These are phyloP conservation scores for Blastobasis adustella DNA, from an alignment of 2,888 invertebrate species.

Conservation along the genomic window DNA sequence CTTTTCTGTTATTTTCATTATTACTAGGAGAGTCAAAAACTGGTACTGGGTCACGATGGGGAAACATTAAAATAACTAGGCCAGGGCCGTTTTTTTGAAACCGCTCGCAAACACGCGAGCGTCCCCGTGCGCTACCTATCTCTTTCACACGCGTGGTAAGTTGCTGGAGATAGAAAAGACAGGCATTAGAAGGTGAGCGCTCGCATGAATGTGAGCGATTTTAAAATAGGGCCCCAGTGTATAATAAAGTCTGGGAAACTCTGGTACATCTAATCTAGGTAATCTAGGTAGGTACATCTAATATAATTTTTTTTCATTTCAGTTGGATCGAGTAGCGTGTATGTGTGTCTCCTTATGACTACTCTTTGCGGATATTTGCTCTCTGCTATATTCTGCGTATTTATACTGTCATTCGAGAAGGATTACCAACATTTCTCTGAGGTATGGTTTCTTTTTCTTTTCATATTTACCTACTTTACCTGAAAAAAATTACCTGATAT, in stretches of 20 bases:
- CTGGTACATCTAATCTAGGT: too few relatives aligned
- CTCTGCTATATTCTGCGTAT: constrained; percentile 59
- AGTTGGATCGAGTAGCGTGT: constrained; percentile 50
- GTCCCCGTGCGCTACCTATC: too few relatives aligned
- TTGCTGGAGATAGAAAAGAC: too few relatives aligned
- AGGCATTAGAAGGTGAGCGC: too few relatives aligned
- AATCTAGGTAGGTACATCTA: too few relatives aligned
- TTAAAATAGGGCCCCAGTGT: too few relatives aligned
- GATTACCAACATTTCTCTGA: constrained; percentile 64
- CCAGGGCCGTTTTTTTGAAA: too few relatives aligned
- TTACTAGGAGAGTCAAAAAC: not conserved
- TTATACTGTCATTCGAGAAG: constrained; percentile 61
- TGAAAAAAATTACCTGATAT: not conserved
- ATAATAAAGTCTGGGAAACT: too few relatives aligned
- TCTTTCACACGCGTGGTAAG: too few relatives aligned
- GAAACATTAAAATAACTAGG: too few relatives aligned
- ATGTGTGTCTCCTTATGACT: constrained; percentile 51
- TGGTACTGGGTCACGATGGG: not conserved
- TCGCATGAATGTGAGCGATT: too few relatives aligned
- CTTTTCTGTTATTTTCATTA: not conserved
- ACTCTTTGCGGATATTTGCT: constrained; percentile 55
- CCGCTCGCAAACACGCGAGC: too few relatives aligned
- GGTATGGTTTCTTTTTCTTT: constrained; percentile 26
- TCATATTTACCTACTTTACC: not conserved
- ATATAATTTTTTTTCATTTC: constrained; percentile 18